Conservation (phyloP, 2,888 invertebrate species). For the Andricus curvator region DNA sequence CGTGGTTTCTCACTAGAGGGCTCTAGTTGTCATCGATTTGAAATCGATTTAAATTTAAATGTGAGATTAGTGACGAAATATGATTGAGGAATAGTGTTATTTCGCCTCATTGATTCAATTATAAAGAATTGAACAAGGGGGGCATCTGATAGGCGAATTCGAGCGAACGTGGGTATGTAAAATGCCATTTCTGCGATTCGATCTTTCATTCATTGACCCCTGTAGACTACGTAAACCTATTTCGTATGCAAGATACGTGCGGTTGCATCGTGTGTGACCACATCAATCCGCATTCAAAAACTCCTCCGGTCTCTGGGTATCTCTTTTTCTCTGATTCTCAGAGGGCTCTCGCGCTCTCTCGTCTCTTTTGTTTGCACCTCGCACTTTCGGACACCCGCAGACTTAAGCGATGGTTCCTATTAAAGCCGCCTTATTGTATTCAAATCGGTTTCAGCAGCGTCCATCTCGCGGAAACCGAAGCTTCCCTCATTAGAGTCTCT, state of each 20-base stretch:
- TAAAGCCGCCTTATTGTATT: conserved; percentile 74
- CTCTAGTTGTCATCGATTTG: not conserved
- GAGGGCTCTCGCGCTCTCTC: conserved; percentile 43
- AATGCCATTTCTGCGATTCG: conserved; percentile 44
- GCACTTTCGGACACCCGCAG: conserved; percentile 68
- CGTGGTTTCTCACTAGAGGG: not conserved
- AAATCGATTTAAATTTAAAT: not conserved
- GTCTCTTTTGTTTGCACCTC: conserved; percentile 73
- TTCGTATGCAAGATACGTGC: conserved; percentile 72
- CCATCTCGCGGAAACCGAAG: conserved; percentile 41
- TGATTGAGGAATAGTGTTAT: not conserved
- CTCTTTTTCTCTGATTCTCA: conserved; percentile 51
- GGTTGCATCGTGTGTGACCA: conserved; percentile 77
- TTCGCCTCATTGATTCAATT: not conserved
- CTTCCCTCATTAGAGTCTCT: conserved; percentile 40
- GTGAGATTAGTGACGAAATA: not conserved
- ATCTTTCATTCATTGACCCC: conserved; percentile 59
- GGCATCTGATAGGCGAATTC: conserved; percentile 38
- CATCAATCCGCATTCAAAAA: conserved; percentile 75
- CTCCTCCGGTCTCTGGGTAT: conserved; percentile 52
- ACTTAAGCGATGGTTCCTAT: conserved; percentile 66
- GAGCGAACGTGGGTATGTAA: conserved; percentile 48
- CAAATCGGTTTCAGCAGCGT: conserved; percentile 64
- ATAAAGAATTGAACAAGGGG: not conserved
- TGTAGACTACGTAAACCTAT: conserved; percentile 56